Conservation (phyloP, 2,797 vertebrate genomes). For the Manis crassicaudata region DNA sequence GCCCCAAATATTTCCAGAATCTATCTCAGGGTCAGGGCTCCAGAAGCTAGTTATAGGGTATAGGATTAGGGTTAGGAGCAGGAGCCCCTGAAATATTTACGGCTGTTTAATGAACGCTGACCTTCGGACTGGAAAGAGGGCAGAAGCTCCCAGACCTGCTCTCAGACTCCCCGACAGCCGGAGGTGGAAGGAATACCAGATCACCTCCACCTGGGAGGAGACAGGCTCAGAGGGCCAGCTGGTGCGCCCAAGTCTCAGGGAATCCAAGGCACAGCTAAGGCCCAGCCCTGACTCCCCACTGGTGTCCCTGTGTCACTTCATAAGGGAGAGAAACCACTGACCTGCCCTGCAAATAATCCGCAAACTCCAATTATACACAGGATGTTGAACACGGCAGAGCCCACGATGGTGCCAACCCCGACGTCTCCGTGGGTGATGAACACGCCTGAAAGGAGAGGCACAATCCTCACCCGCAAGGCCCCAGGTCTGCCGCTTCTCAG, state of each 20-base stretch:
- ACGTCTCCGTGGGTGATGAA: slow-evolving; percentile 99
- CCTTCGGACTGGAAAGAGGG: background rate
- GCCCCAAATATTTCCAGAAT: background rate
- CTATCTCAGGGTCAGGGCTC: background rate
- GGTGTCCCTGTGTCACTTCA: background rate
- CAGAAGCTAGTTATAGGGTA: background rate
- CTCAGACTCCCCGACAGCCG: background rate
- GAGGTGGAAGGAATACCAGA: accelerated
- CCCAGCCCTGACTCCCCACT: background rate
- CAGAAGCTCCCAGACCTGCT: accelerated
- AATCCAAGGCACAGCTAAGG: accelerated
- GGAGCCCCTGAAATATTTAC: accelerated
- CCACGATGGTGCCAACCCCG: slow-evolving; percentile 98
- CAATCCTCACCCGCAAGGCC: accelerated
- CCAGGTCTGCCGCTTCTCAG: background rate
- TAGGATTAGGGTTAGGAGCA: background rate
- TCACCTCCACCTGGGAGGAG: accelerated
- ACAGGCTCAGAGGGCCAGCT: accelerated
- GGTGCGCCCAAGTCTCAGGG: accelerated
- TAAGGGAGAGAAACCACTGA: slow-evolving; percentile 76
- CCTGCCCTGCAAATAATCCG: slow-evolving; percentile 97
- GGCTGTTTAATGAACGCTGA: accelerated
- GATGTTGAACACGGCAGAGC: slow-evolving; percentile 98
- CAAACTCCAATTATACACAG: slow-evolving; percentile 98
- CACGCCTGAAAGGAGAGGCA: slow-evolving; percentile 89